These are phyloP conservation scores for Heliconius erato DNA, from an alignment of 2,888 invertebrate species.

Conservation along the genomic window DNA sequence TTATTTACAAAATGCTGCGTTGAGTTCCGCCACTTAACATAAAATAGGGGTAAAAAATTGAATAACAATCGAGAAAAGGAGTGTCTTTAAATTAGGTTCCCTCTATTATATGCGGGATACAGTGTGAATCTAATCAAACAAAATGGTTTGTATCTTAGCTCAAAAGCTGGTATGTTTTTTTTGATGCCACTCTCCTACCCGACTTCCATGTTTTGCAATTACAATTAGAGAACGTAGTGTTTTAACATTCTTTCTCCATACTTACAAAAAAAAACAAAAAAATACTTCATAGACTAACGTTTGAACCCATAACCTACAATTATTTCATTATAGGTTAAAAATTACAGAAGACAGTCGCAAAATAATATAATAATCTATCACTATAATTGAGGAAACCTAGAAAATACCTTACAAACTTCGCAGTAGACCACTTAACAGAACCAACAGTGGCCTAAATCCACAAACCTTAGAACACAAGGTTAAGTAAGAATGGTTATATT, in stretches of 20 bases:
- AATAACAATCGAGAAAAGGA: too few relatives aligned
- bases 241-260: background rate
- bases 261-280: background rate
- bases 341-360: background rate
- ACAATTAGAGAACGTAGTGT: background rate
- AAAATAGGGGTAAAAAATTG: too few relatives aligned
- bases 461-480: slow-evolving; percentile 3
- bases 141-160: too few relatives aligned
- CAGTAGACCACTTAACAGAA: slow-evolving; percentile 7
- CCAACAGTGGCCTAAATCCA: slow-evolving; percentile 7
- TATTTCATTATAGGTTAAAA: background rate
- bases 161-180: too few relatives aligned
- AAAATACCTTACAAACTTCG: background rate
- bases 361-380: background rate
- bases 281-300: background rate
- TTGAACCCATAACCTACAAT: background rate
- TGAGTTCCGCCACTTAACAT: background rate
- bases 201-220: too few relatives aligned
- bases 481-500: background rate
- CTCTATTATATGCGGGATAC: too few relatives aligned
- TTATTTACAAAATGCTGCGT: background rate
- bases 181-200: too few relatives aligned
- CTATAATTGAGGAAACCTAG: background rate
- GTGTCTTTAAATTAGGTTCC: too few relatives aligned
- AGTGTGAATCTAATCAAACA: too few relatives aligned